Evolutionary conservation across 2,797 vertebrate species (phyloP).

Genomic region (Leptoclinus maculatus): DNA sequence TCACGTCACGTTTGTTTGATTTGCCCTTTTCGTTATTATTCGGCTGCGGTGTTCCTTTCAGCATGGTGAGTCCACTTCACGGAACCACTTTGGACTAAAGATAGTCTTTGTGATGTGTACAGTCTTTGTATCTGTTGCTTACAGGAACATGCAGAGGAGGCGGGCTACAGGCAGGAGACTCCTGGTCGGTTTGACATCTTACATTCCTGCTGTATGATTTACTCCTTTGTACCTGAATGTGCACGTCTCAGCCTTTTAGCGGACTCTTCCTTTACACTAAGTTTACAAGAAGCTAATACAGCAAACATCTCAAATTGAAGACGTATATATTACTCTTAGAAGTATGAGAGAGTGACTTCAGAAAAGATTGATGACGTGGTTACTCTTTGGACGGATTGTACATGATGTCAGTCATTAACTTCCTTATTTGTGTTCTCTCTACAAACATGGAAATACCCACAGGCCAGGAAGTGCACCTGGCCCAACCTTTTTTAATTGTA

Average conservation of each 20-base stretch:
- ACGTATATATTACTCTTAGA: not conserved
- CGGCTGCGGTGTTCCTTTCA: not conserved
- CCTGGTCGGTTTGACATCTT: conserved; percentile 26
- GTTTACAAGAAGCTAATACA: not conserved
- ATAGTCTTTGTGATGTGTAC: not conserved
- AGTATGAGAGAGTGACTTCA: not conserved
- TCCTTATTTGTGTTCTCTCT: not conserved
- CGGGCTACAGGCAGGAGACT: fast-evolving
- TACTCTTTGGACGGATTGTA: not conserved
- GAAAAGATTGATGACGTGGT: not conserved
- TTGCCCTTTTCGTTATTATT: not conserved
- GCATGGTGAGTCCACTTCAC: conserved; percentile 27
- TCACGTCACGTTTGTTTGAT: not conserved
- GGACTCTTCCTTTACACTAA: too few relatives aligned
- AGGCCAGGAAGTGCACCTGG: not conserved
- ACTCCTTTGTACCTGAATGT: not conserved
- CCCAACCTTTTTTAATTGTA: not conserved
- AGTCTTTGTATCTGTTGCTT: not conserved
- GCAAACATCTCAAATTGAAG: not conserved
- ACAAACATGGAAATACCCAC: not conserved
- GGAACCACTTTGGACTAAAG: not conserved
- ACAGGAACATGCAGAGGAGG: not conserved
- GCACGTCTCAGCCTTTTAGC: too few relatives aligned
- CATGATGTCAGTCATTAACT: not conserved
- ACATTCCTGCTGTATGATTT: not conserved